phyloP scores from a whole-genome alignment of 2,113 vertebrate genomes.

The Merops nubicus region DNA sequence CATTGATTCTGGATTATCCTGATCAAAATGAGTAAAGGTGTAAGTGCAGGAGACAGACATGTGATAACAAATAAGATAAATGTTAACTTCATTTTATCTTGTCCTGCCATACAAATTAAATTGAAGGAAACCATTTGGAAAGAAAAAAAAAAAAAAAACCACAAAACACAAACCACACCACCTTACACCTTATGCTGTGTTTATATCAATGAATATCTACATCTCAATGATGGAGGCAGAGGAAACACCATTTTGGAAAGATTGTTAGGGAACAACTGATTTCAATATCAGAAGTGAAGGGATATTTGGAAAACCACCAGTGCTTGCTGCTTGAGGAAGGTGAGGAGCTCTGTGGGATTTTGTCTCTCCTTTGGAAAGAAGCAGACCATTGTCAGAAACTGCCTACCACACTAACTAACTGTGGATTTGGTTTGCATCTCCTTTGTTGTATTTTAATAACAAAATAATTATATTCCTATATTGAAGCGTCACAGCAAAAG shows the following conservation, averaged over 20 bases:
- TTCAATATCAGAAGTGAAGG: background rate
- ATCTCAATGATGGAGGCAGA: background rate
- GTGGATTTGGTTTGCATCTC: background rate
- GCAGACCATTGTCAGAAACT: background rate
- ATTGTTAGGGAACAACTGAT: background rate
- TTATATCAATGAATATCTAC: background rate
- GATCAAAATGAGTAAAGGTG: background rate
- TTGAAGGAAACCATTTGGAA: background rate
- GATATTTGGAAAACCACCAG: background rate
- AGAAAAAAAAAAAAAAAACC: background rate
- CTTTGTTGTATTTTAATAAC: conserved; percentile 43
- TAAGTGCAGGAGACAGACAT: background rate
- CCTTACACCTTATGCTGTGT: background rate
- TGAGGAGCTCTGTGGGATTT: background rate
- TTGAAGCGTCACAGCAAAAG: conserved; percentile 26
- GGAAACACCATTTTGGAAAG: background rate
- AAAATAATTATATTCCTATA: conserved; percentile 34
- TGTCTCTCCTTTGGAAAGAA: background rate
- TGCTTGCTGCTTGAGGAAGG: background rate
- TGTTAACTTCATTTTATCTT: background rate
- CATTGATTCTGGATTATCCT: background rate
- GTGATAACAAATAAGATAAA: background rate
- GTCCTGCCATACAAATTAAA: background rate
- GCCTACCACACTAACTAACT: background rate
- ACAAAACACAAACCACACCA: too few species aligned